Evolutionary conservation across 2,888 invertebrate species (phyloP).

Genomic region (Octodonta nipae): DNA sequence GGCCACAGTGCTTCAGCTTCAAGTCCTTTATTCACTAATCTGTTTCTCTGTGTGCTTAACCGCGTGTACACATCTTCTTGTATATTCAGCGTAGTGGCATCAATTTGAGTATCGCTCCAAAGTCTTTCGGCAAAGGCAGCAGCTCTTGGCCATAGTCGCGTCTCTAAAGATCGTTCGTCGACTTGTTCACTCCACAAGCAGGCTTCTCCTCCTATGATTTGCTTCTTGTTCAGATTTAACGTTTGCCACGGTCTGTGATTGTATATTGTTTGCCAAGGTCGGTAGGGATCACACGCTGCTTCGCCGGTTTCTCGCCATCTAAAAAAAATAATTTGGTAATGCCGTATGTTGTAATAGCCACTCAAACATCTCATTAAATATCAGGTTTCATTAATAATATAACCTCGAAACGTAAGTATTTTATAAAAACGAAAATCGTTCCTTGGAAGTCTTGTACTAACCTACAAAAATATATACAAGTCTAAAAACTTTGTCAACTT

Average conservation of each 20-base stretch:
- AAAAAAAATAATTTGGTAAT: constrained; percentile 1
- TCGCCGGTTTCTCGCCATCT: constrained; percentile 73
- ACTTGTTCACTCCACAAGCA: constrained; percentile 70
- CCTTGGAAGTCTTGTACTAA: too few relatives aligned
- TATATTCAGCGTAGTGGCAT: constrained; percentile 31
- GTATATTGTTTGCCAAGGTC: constrained; percentile 77
- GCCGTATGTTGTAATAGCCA: too few relatives aligned
- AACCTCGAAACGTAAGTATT: too few relatives aligned
- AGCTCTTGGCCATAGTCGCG: constrained; percentile 69
- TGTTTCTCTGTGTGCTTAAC: constrained; percentile 51
- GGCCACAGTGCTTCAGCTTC: constrained; percentile 62
- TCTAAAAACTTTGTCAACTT: too few relatives aligned
- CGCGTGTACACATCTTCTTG: constrained; percentile 55
- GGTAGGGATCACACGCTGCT: constrained; percentile 76
- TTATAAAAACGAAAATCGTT: too few relatives aligned
- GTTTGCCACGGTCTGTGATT: constrained; percentile 65
- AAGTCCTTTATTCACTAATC: constrained; percentile 49
- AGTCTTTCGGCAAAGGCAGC: constrained; percentile 71
- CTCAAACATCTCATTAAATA: too few relatives aligned
- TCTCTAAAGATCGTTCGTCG: constrained; percentile 58
- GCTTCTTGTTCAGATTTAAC: constrained; percentile 32
- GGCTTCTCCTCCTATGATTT: constrained; percentile 62
- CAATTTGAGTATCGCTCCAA: constrained; percentile 49
- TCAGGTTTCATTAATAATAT: too few relatives aligned
- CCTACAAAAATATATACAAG: too few relatives aligned